Percentiles rank a stretch among this genome's conserved stretches.
Evolutionary conservation across 2,888 invertebrate species (phyloP).

Genomic region (Mythimna loreyi): DNA sequence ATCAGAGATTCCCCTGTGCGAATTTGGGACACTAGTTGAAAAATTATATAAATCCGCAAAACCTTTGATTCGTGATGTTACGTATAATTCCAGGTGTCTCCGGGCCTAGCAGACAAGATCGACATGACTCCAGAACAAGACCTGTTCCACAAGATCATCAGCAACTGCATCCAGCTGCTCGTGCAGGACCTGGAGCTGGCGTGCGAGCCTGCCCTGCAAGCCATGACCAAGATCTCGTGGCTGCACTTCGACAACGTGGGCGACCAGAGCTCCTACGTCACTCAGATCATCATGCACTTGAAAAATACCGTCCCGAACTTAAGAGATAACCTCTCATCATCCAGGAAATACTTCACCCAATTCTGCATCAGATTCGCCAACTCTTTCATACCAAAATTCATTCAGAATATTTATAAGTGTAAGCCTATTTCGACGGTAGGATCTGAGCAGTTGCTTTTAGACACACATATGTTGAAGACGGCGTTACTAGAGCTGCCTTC

Average conservation of each 20-base stretch:
- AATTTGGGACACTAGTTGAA: no score
- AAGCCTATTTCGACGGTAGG: conserved; percentile 97
- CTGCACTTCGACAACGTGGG: conserved; percentile 98
- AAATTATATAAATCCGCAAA: no score
- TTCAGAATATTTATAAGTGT: conserved; percentile 97
- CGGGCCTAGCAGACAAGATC: conserved; percentile 93
- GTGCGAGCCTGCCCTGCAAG: conserved; percentile 97
- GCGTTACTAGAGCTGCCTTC: conserved; percentile 98
- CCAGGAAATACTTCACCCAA: conserved; percentile 99
- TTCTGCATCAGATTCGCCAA: conserved; percentile 99
- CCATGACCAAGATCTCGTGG: conserved; percentile 99
- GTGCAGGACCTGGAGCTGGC: conserved; percentile 98
- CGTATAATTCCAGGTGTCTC: conserved; percentile 88
- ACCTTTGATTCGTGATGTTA: no score
- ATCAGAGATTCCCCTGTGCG: no score
- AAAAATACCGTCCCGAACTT: conserved; percentile 97
- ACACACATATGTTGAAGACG: conserved; percentile 98
- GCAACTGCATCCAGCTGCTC: conserved; percentile 96
- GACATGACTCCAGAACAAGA: conserved; percentile 96
- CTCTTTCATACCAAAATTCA: conserved; percentile 98
- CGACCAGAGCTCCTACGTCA: conserved; percentile 98
- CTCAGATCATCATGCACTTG: conserved; percentile 96
- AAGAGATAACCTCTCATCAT: conserved; percentile 96
- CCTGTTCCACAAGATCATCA: conserved; percentile 95
- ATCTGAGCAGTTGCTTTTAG: conserved; percentile 98